Evolutionary conservation across 1,140 invertebrate genomes (phyloP).

Genomic region (Meloidogyne floridensis): DNA sequence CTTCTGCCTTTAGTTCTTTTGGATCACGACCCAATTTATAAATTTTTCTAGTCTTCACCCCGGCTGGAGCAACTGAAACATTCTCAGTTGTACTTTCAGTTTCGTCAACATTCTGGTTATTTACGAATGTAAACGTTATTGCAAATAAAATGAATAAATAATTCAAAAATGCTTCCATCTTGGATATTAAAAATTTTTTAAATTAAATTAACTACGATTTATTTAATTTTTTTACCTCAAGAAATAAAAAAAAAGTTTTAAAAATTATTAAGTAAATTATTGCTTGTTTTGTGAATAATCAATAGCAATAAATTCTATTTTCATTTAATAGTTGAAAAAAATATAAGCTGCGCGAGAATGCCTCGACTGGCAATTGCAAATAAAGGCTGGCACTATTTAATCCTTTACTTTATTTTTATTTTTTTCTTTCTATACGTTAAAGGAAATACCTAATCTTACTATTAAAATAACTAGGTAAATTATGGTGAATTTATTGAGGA

Average conservation of each 20-base stretch:
- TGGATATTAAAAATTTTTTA: background rate
- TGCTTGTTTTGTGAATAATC: too few relatives aligned
- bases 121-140: background rate
- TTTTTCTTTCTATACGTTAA: background rate
- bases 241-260: too few relatives aligned
- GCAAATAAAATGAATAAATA: slow-evolving; percentile 1
- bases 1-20: background rate
- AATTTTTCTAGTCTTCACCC: background rate
- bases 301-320: too few relatives aligned
- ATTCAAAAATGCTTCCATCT: background rate
- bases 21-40: background rate
- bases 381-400: background rate
- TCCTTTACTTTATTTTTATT: background rate
- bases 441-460: too few relatives aligned
- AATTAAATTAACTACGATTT: too few relatives aligned
- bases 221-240: too few relatives aligned
- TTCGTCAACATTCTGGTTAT: background rate
- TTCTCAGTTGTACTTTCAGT: background rate
- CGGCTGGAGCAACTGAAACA: background rate
- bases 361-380: background rate
- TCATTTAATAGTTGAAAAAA: background rate
- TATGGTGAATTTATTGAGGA: too few relatives aligned
- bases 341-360: background rate
- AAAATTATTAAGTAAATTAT: too few relatives aligned
- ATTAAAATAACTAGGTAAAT: too few relatives aligned